Percentiles rank a stretch among this genome's conserved stretches.
Conservation (phyloP, 2,113 vertebrate genomes). For the Gymnarchus niloticus region DNA sequence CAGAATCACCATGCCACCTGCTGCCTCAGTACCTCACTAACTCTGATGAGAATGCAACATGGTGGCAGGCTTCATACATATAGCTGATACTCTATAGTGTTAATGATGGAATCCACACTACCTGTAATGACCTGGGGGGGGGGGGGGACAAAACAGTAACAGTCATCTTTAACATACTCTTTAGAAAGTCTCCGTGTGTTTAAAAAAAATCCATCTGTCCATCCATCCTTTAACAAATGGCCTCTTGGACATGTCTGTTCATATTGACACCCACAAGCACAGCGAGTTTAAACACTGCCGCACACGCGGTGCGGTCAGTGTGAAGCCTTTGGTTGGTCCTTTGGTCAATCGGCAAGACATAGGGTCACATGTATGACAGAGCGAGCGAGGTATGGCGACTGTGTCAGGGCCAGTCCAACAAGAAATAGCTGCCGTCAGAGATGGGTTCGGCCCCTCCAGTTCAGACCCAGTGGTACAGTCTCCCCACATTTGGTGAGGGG, state of each 20-base stretch:
- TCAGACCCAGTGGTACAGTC: neutral
- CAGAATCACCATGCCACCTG: neutral
- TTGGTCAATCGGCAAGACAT: slow-evolving; percentile 29
- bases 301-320: slow-evolving; percentile 18
- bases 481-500: neutral
- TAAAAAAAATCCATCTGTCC: neutral
- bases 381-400: neutral
- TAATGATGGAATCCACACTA: neutral
- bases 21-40: neutral
- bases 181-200: neutral
- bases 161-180: neutral
- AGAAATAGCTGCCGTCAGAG: slow-evolving; percentile 61
- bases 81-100: neutral
- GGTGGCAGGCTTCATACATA: neutral
- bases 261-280: neutral
- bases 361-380: neutral
- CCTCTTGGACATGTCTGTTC: neutral
- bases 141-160: neutral
- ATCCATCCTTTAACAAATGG: neutral
- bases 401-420: slow-evolving; percentile 42
- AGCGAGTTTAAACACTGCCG: neutral
- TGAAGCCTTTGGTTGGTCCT: slow-evolving; percentile 38
- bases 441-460: slow-evolving; percentile 20
- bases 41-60: neutral
- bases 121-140: neutral